Conservation (phyloP, 2,113 vertebrate genomes). For the Lepus americanus region DNA sequence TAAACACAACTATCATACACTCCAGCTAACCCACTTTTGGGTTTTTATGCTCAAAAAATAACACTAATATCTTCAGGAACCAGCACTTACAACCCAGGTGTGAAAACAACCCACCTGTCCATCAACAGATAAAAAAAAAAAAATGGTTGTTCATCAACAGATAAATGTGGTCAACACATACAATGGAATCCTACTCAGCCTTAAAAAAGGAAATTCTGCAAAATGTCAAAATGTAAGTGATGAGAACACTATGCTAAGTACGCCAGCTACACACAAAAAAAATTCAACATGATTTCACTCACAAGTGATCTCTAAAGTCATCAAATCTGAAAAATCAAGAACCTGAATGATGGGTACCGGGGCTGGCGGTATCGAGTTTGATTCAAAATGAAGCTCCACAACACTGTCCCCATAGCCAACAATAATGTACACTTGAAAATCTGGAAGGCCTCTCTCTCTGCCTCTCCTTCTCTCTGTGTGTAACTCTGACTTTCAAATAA, state of each 20-base stretch:
- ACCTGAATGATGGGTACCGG: background rate
- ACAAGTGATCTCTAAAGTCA: background rate
- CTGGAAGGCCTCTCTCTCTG: no score
- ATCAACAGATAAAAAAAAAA: background rate
- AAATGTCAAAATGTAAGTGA: background rate
- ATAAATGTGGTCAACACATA: background rate
- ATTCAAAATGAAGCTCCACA: background rate
- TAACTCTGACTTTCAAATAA: no score
- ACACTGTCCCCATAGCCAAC: background rate
- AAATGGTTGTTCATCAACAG: background rate
- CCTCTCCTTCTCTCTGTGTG: no score
- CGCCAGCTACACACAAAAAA: background rate
- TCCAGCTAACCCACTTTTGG: background rate
- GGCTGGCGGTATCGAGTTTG: background rate
- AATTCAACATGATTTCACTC: background rate
- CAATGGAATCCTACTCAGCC: background rate
- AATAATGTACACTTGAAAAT: background rate
- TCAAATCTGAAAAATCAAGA: background rate
- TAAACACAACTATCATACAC: background rate
- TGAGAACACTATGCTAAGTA: background rate
- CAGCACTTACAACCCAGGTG: background rate
- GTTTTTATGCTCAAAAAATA: background rate
- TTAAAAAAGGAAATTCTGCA: background rate
- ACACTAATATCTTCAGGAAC: background rate
- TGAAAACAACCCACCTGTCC: background rate